Percentiles rank a stretch among this genome's conserved stretches.
Conservation (phyloP, 2,113 vertebrate species). For the Fukomys damarensis region DNA sequence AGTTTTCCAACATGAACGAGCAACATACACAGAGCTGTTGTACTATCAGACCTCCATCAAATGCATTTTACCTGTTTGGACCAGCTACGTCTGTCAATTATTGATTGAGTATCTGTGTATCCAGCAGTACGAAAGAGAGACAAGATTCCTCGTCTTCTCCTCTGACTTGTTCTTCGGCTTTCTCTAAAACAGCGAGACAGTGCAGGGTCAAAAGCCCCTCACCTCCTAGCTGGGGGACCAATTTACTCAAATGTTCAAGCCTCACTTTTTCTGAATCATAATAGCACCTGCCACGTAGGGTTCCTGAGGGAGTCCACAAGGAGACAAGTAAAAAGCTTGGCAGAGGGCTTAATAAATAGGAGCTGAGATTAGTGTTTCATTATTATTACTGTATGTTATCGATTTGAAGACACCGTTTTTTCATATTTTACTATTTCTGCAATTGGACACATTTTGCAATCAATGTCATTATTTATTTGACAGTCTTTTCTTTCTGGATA, state of each 20-base stretch:
- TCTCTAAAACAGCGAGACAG: neutral
- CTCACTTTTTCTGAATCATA: neutral
- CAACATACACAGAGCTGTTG: neutral
- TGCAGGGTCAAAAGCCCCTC: neutral
- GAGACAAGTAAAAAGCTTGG: neutral
- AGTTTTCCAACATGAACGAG: neutral
- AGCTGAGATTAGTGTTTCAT: slow-evolving; percentile 26
- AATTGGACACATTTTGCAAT: slow-evolving; percentile 39
- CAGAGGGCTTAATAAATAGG: neutral
- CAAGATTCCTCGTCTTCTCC: neutral
- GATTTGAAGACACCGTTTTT: slow-evolving; percentile 38
- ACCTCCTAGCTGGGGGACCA: neutral
- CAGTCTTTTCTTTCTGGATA: neutral
- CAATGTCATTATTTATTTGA: slow-evolving; percentile 49
- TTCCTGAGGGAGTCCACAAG: neutral
- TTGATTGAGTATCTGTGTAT: neutral
- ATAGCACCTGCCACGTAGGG: neutral
- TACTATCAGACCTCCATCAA: neutral
- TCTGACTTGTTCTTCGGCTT: neutral
- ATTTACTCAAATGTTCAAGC: neutral
- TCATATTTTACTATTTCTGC: slow-evolving; percentile 51
- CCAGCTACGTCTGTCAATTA: neutral
- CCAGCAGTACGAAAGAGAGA: neutral
- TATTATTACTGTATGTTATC: slow-evolving; percentile 33
- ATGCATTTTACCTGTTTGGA: neutral